Conservation (phyloP, 2,888 invertebrate species). For the Hecatera dysodea region DNA sequence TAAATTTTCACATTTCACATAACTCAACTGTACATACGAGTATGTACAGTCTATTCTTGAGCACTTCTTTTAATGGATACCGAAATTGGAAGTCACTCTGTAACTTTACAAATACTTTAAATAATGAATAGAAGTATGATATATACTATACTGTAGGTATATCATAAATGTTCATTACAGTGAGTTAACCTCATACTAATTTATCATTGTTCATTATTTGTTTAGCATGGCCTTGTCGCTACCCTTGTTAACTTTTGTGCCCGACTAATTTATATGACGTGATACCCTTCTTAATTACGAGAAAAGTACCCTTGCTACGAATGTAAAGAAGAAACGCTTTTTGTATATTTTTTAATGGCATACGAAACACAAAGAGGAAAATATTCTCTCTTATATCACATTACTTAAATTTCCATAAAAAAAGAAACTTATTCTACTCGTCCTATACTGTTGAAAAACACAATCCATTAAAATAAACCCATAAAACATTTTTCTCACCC, state of each 20-base stretch:
- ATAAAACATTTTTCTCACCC: conserved; percentile 24
- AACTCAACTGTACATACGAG: no score
- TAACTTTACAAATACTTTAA: no score
- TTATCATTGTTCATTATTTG: conserved; percentile 68
- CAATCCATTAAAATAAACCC: conserved; percentile 25
- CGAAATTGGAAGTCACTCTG: no score
- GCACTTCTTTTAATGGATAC: no score
- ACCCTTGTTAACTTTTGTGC: conserved; percentile 47
- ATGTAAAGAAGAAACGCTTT: neutral
- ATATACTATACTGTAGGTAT: neutral
- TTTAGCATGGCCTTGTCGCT: conserved; percentile 43
- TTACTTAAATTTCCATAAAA: neutral
- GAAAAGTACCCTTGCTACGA: conserved; percentile 3
- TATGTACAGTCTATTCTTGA: no score
- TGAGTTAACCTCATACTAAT: conserved; percentile 61
- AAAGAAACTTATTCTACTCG: conserved; percentile 4
- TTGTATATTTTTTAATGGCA: neutral
- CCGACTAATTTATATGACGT: conserved; percentile 43
- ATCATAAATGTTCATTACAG: conserved; percentile 62
- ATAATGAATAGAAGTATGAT: no score
- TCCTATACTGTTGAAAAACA: neutral
- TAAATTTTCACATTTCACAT: no score
- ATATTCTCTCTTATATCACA: neutral
- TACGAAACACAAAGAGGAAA: no score
- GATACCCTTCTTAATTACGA: conserved; percentile 33